These are phyloP conservation scores for Gastrophysa polygoni DNA, from an alignment of 2,888 invertebrate genomes.

Conservation along the genomic window DNA sequence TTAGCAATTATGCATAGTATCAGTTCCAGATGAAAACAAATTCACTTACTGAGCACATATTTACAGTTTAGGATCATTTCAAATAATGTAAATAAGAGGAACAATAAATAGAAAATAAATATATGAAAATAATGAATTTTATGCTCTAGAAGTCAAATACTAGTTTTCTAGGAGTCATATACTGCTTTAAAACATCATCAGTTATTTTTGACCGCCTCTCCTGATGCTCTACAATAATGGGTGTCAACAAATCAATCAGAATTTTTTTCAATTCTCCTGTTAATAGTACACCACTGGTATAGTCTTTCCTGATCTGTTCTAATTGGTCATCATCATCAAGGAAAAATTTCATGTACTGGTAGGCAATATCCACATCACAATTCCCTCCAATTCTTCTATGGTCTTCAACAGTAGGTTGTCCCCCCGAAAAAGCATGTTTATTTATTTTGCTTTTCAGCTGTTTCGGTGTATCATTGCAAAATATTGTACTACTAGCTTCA, in stretches of 20 bases:
- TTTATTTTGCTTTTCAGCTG: slow-evolving; percentile 96
- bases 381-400: slow-evolving; percentile 91
- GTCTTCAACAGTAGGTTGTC: slow-evolving; percentile 91
- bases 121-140: not conserved
- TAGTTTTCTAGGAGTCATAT: slow-evolving; percentile 83
- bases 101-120: not conserved
- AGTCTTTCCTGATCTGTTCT: slow-evolving; percentile 72
- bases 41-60: no score
- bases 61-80: no score
- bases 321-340: slow-evolving; percentile 89
- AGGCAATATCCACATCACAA: slow-evolving; percentile 94
- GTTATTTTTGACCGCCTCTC: slow-evolving; percentile 78
- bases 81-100: no score
- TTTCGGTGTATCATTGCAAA: slow-evolving; percentile 92
- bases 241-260: slow-evolving; percentile 80
- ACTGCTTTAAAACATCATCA: slow-evolving; percentile 82
- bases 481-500: slow-evolving; percentile 91
- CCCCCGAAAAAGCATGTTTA: slow-evolving; percentile 98
- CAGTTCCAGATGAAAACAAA: no score
- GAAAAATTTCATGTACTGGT: slow-evolving; percentile 93
- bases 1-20: no score
- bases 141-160: slow-evolving; percentile 59
- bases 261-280: slow-evolving; percentile 95
- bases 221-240: slow-evolving; percentile 84
- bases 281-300: slow-evolving; percentile 85